These are phyloP conservation scores for Bugula neritina DNA, from an alignment of 2,888 invertebrate genomes.

Conservation along the genomic window DNA sequence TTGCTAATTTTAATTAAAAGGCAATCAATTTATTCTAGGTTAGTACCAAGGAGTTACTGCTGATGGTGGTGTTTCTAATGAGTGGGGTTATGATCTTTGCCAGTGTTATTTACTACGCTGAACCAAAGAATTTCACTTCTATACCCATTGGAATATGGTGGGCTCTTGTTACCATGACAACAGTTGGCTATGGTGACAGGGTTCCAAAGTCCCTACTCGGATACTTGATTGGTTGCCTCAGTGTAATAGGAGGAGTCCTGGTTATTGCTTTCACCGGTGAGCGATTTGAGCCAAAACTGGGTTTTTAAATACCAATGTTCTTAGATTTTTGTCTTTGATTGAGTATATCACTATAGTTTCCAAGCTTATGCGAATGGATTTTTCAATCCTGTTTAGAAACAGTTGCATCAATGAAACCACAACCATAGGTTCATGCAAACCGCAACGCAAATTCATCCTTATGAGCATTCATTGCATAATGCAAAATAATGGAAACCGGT, in stretches of 20 bases:
- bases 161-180: conserved; percentile 53
- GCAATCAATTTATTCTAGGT: neutral
- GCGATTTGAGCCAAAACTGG: no score
- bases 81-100: conserved; percentile 51
- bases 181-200: conserved; percentile 51
- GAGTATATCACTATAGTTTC: no score
- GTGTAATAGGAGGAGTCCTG: conserved; percentile 49
- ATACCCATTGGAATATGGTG: conserved; percentile 53
- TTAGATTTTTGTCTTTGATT: no score
- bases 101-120: conserved; percentile 48
- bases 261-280: conserved; percentile 47
- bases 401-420: no score
- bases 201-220: conserved; percentile 45
- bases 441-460: no score
- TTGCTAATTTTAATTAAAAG: no score
- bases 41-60: conserved; percentile 47
- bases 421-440: no score
- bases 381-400: no score
- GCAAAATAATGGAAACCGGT: no score
- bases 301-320: no score
- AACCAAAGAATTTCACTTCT: conserved; percentile 46
- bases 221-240: conserved; percentile 46
- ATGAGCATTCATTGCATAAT: no score
- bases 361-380: no score
- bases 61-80: conserved; percentile 50